Percentiles rank a stretch among this genome's conserved stretches.
Conservation (phyloP, 2,888 invertebrate species). For the Agonopterix subpropinquella region DNA sequence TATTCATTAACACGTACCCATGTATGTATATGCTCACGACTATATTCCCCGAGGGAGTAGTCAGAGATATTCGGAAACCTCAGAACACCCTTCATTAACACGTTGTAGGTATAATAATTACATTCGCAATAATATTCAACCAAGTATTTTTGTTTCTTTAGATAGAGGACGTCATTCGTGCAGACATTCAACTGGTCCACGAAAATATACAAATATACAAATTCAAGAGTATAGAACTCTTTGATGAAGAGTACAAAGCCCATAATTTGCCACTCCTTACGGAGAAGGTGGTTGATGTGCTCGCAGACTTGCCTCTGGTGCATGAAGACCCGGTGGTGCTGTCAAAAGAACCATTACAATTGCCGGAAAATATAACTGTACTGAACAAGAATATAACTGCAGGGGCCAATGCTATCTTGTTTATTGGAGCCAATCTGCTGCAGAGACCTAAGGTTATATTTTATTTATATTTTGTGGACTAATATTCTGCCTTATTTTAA, state of each 20-base stretch:
- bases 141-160: slow-evolving; percentile 12
- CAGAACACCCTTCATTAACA: too few relatives aligned
- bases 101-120: too few relatives aligned
- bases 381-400: slow-evolving; percentile 76
- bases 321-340: slow-evolving; percentile 80
- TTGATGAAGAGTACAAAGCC: slow-evolving; percentile 66
- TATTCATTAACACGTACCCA: too few relatives aligned
- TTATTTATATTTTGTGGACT: too few relatives aligned
- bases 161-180: slow-evolving; percentile 72
- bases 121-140: too few relatives aligned
- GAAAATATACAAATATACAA: slow-evolving; percentile 81
- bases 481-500: too few relatives aligned
- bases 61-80: too few relatives aligned
- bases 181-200: slow-evolving; percentile 80
- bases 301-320: slow-evolving; percentile 81
- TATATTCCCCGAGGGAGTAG: too few relatives aligned
- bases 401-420: slow-evolving; percentile 67
- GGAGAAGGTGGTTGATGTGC: slow-evolving; percentile 70
- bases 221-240: slow-evolving; percentile 75
- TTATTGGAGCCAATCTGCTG: slow-evolving; percentile 70
- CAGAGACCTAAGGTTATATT: slow-evolving; percentile 56
- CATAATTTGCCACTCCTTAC: slow-evolving; percentile 66
- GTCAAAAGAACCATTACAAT: slow-evolving; percentile 59
- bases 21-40: too few relatives aligned
- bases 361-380: slow-evolving; percentile 69